Conservation (phyloP, 2,113 vertebrate genomes). For the Smithornis capensis region DNA sequence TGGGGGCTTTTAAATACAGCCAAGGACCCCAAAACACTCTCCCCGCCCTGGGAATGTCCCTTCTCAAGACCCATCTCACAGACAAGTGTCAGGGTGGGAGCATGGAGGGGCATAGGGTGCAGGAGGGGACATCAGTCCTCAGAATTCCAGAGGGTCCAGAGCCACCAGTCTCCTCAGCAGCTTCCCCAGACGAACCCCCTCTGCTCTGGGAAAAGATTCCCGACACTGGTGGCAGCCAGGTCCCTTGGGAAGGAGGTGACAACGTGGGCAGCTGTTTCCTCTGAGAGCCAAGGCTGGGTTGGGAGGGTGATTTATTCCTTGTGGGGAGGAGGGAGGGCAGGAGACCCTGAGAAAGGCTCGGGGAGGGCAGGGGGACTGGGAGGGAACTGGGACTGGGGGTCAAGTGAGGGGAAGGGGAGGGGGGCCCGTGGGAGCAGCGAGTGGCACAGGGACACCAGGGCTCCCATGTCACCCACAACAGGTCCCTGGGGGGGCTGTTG, state of each 20-base stretch:
- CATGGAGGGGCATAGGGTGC: background rate
- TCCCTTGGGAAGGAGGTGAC: slow-evolving; percentile 22
- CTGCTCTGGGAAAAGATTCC: slow-evolving; percentile 50
- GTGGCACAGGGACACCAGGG: background rate
- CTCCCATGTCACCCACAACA: rapidly evolving
- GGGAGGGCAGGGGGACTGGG: background rate
- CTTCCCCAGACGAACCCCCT: slow-evolving; percentile 19
- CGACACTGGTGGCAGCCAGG: background rate
- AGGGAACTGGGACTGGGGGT: rapidly evolving
- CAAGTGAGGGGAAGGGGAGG: rapidly evolving
- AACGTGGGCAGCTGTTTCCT: background rate
- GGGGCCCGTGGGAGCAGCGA: rapidly evolving
- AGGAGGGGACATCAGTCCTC: background rate
- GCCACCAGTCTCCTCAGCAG: background rate
- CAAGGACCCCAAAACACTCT: background rate
- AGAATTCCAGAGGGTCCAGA: background rate
- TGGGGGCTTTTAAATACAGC: background rate
- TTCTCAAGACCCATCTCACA: background rate
- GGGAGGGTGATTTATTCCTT: slow-evolving; percentile 26
- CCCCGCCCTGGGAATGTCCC: no score
- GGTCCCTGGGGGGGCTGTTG: background rate
- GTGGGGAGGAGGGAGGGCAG: background rate
- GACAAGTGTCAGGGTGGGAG: background rate
- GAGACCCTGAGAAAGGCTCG: slow-evolving; percentile 2
- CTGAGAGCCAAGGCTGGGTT: background rate